phyloP scores from a whole-genome alignment of 1,140 invertebrate genomes.

The Leptopilina clavipes region DNA sequence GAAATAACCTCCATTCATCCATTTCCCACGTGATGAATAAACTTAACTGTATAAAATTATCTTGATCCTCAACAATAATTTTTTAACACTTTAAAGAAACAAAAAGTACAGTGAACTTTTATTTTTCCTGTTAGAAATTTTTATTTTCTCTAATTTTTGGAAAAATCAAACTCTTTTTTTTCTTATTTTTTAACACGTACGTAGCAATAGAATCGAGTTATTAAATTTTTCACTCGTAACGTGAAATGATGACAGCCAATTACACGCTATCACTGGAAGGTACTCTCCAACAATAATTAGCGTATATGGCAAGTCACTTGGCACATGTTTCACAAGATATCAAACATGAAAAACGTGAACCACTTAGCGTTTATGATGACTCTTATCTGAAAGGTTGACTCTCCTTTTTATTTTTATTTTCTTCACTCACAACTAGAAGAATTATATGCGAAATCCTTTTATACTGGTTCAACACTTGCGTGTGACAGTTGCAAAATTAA shows the following conservation, averaged over 20 bases:
- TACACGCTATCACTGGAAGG: slow-evolving; percentile 12
- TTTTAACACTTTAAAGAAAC: too few relatives aligned
- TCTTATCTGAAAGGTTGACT: slow-evolving; percentile 21
- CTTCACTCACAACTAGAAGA: background rate
- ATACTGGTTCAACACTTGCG: background rate
- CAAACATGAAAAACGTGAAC: slow-evolving; percentile 23
- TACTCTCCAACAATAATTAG: slow-evolving; percentile 11
- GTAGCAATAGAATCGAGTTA: background rate
- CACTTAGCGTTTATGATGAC: slow-evolving; percentile 34
- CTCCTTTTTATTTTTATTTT: background rate
- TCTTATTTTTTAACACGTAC: too few relatives aligned
- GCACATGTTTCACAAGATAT: slow-evolving; percentile 25
- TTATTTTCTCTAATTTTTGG: too few relatives aligned
- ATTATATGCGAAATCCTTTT: background rate
- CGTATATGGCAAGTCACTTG: slow-evolving; percentile 14
- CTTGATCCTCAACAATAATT: too few relatives aligned
- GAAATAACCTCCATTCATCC: too few relatives aligned
- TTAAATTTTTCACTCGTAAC: slow-evolving; percentile 7
- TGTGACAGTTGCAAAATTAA: slow-evolving; percentile 21
- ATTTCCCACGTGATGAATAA: too few relatives aligned
- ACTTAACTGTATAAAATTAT: too few relatives aligned
- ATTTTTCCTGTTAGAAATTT: too few relatives aligned
- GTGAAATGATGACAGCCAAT: slow-evolving; percentile 23
- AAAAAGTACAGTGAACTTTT: too few relatives aligned
- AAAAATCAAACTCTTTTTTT: too few relatives aligned